Evolutionary conservation across 2,797 vertebrate species (phyloP), one percentile per base, ranked within the genome.

Genomic region (Sebastes steindachneri): DNA sequence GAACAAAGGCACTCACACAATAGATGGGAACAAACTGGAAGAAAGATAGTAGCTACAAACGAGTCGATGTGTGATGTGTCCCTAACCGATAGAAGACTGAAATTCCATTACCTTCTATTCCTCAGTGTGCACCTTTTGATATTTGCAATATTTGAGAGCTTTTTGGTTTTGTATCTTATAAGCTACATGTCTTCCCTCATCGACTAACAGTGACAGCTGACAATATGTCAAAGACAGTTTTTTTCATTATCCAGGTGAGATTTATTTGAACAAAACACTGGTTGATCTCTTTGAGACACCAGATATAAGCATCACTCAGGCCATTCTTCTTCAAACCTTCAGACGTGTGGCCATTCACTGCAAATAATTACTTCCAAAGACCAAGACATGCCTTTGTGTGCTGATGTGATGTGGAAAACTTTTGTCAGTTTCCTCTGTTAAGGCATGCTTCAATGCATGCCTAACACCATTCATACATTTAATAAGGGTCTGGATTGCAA

Each of bases 41-140:
- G 73, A 74, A 68, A 79, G 68, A 90, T 41, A 81, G 79, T 88
- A 86, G 80, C 66, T 72, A 55, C 76, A 84, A 87, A 80, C 33
- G 19, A 78, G 62, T 83, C 9, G 6, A 79, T 89, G 85, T 80
- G 63, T 67, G 53, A 86, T 66, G 41, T 80, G 63, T 90, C 78
- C 73, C 58, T 10, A 48, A 66, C 72, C 83, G 59, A 75, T 71
- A 79, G 79, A 67, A 54, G 68, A 68, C 54, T 85, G 75, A 89
- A 86, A 91, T 93, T 77, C 78, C 80, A 90, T 93, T 91, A 87
- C 85, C 72, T 90, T 86, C 33, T 73, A 60, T 91, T 88, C 79
- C 73, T 79, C 77, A 72, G 79, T 68, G 80, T 85, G 55, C 35
- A 54, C 53, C 67, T 28, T 25, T 71, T 84, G 74, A 77, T 90